phyloP scores from a whole-genome alignment of 2,113 vertebrate genomes.

The Dipodomys spectabilis region DNA sequence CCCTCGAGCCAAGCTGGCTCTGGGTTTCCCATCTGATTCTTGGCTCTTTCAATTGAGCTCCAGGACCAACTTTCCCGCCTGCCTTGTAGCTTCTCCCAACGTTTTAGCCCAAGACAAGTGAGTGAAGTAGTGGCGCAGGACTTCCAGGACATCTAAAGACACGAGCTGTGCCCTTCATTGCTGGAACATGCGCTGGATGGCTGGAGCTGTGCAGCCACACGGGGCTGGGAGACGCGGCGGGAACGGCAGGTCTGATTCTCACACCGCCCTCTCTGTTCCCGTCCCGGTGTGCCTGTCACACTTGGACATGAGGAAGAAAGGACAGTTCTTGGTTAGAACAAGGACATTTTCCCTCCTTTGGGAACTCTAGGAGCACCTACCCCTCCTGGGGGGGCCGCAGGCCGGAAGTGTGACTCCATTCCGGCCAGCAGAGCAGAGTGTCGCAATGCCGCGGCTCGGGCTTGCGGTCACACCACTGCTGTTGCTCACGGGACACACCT shows the following conservation, averaged over 20 bases:
- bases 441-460: neutral
- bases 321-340: neutral
- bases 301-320: neutral
- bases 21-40: no score
- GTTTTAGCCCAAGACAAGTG: neutral
- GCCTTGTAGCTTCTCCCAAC: neutral
- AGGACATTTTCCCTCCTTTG: neutral
- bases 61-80: no score
- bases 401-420: neutral
- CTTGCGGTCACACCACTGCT: neutral
- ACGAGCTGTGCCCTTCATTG: neutral
- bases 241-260: no score
- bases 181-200: neutral
- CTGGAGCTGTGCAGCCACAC: neutral
- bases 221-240: neutral
- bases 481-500: no score
- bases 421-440: neutral
- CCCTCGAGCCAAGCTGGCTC: no score
- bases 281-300: no score
- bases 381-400: neutral
- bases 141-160: neutral
- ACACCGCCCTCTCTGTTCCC: neutral
- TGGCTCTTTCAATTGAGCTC: no score
- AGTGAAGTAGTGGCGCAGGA: neutral
- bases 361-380: neutral